phyloP scores from a whole-genome alignment of 2,113 vertebrate genomes.

The Spilogale gracilis region DNA sequence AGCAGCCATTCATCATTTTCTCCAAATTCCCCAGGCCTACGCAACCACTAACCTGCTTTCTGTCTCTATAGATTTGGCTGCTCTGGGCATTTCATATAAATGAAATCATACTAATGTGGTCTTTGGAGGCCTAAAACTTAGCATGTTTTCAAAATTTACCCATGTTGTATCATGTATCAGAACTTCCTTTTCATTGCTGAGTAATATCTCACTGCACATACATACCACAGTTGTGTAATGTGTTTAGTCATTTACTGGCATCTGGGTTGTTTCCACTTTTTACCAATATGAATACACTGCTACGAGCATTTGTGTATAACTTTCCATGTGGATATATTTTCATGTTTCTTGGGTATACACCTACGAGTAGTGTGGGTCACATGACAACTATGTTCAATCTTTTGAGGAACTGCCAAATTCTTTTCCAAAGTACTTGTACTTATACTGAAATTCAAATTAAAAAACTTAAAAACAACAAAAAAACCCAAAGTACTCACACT shows the following conservation, averaged over 20 bases:
- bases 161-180: background rate
- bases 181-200: background rate
- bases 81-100: background rate
- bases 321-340: background rate
- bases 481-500: background rate
- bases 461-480: background rate
- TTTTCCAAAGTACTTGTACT: background rate
- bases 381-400: background rate
- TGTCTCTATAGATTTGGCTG: background rate
- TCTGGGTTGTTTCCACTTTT: background rate
- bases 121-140: background rate
- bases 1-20: background rate
- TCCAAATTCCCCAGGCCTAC: background rate
- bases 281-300: background rate
- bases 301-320: background rate
- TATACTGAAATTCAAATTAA: background rate
- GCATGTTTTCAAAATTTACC: background rate
- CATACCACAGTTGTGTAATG: background rate
- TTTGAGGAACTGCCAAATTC: background rate
- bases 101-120: background rate
- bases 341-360: slow-evolving; percentile 32
- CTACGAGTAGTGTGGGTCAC: background rate
- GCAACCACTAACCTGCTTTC: background rate
- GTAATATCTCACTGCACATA: background rate
- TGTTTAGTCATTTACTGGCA: background rate